A percentile compares a stretch with the other conserved stretches of the same genome.
Evolutionary conservation across 2,888 invertebrate genomes (phyloP).

Genomic region (Ischnura elegans): DNA sequence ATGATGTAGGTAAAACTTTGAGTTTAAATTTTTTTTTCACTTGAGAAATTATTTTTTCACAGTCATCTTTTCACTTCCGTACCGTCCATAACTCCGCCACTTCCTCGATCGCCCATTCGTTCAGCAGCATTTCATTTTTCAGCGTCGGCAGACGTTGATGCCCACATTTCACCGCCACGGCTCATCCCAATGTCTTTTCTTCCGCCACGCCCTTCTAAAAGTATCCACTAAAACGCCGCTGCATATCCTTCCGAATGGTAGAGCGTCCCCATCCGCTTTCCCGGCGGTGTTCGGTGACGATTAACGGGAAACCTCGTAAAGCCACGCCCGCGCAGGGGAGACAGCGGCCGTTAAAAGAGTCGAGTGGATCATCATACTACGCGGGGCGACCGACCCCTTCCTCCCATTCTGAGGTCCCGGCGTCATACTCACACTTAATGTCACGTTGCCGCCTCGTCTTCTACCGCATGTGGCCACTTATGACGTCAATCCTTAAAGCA

Average conservation of each 20-base stretch:
- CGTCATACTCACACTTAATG: not conserved
- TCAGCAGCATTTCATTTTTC: no score
- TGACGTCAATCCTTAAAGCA: no score
- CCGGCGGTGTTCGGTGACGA: not conserved
- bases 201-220: not conserved
- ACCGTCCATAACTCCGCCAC: not conserved
- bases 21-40: not conserved
- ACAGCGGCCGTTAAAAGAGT: not conserved
- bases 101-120: not conserved
- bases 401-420: no score
- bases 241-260: not conserved
- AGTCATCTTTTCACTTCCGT: not conserved
- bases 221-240: not conserved
- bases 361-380: not conserved
- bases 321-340: not conserved
- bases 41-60: no score
- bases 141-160: not conserved
- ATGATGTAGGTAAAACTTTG: no score
- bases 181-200: not conserved
- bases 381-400: not conserved
- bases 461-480: not conserved
- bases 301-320: slow-evolving; percentile 16
- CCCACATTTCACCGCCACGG: not conserved
- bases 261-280: not conserved
- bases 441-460: not conserved